Base-by-base conservation (phyloP, 2,797 vertebrate species). In the Enteromius afrohamiltoni region DNA sequence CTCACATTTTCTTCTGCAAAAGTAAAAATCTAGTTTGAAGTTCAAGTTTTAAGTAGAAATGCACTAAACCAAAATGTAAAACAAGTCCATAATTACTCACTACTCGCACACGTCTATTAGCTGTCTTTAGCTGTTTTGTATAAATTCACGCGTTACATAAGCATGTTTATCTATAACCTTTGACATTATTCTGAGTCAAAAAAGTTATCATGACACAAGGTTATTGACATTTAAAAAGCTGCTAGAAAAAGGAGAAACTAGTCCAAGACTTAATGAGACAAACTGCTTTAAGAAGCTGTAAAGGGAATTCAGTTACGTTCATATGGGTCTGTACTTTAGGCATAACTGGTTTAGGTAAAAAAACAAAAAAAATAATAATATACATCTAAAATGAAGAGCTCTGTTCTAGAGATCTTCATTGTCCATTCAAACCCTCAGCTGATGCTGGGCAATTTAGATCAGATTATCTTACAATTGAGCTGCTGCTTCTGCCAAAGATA, bases 401-500 rank as follows among this genome's bases (percentile, higher is more conserved):
- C 14, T 9, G 8, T 64, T 8, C 40, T 9, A 40, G 2, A 6
- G 26, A 55, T 26, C 26, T 23, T 21, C 16, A 64, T 62, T 45
- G 58, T 47, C 76, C 6, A 21, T 67, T 67, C 13, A 49, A 67
- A 64, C 42, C 8, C 6, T 65, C 4, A 77, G 10, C 55, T 62
- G 60, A 49, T 49, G 31, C 49, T 55, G 19, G 17, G 19, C 37
- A 29, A n/a, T 67, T 34, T 79, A 79, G 62, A 78, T 78, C 45
- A n/a, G 29, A 67, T 53, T 67, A 67, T 51, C 4, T 67, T 23
- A 51, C 62, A 79, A 49, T 69, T 69, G 11, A 79, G 47, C 29
- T 37, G 26, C 31, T 79, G 64, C 31, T 67, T 34, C 62, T 23
- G 21, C 31, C 29, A 68, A n/a, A 53, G 23, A 67, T 21, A 49